Percentiles rank a stretch among this genome's conserved stretches.
phyloP scores from a whole-genome alignment of 2,113 vertebrate genomes.

The Capreolus pygargus region DNA sequence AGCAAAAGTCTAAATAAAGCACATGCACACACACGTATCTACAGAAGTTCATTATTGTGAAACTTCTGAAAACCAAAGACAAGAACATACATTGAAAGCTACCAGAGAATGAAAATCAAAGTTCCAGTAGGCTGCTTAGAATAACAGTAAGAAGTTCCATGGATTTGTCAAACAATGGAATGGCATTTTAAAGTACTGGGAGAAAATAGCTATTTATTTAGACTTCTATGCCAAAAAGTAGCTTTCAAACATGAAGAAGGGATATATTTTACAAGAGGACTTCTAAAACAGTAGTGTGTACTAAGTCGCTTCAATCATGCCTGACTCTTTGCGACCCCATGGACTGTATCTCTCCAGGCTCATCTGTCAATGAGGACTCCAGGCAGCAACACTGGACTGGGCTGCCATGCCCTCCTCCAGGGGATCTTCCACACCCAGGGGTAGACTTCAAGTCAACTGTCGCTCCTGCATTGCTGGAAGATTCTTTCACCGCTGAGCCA shows the following conservation, averaged over 20 bases:
- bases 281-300: not conserved
- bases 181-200: not conserved
- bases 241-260: not conserved
- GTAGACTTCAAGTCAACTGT: not conserved
- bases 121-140: not conserved
- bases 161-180: not conserved
- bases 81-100: not conserved
- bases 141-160: not conserved
- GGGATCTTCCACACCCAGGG: not conserved
- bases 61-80: not conserved
- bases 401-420: not conserved
- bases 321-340: not conserved
- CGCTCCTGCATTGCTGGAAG: not conserved
- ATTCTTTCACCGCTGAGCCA: not conserved
- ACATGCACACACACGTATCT: not conserved
- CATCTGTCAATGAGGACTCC: not conserved
- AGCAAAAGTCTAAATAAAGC: not conserved
- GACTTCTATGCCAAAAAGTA: not conserved
- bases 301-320: not conserved
- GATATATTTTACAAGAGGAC: not conserved
- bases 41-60: not conserved
- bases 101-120: not conserved
- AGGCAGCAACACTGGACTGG: not conserved
- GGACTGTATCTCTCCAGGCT: not conserved
- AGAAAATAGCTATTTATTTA: not conserved